Evolutionary conservation across 2,888 invertebrate species (phyloP), one percentile per base, ranked within the genome.

Genomic region (Bombylius discolor): DNA sequence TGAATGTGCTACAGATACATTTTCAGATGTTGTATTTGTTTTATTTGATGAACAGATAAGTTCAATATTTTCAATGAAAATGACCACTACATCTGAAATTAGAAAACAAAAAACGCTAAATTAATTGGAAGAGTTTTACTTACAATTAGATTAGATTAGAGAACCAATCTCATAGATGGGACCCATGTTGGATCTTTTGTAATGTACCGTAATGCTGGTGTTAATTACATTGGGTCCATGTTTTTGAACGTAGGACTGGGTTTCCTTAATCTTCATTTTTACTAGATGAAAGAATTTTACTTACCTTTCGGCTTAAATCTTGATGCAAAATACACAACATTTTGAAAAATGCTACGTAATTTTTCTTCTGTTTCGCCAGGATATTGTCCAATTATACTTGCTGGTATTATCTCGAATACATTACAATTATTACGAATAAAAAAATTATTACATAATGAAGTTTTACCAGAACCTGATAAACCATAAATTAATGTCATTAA

Each of bases 381-480:
- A 60, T 75, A 68, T 1, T 77, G 68, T n/a, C 72, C 70, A 47
- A 74, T 62, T 3, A 79, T 64, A 51, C 77, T 73, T 1, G 75
- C 67, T 3, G 76, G 73, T 52, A 71, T 70, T 5, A 81, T 65
- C 13, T 67, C 64, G 49, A 79, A 68, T 13, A 79, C 66, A 56
- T 76, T 76, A 56, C 77, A 76, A n/a, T 65, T 63, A 61, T 72
- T 68, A 44, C 74, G 67, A 4, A 67, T 66, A 7, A 80, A 72
- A 42, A 79, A 73, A 36, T 76, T 74, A 52, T 71, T 67, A 4
- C 80, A 75, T 42, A 82, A 65, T 8, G 76, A 70, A 11, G 78
- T 79, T 68, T 82, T 82, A 23, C 82, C 81, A 63, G 79, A 76
- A 7, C 82, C 82, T 4, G 78, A 70, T 13, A 81, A 76, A 4